phyloP scores from a whole-genome alignment of 2,113 vertebrate species.

The Thamnophis sirtalis region DNA sequence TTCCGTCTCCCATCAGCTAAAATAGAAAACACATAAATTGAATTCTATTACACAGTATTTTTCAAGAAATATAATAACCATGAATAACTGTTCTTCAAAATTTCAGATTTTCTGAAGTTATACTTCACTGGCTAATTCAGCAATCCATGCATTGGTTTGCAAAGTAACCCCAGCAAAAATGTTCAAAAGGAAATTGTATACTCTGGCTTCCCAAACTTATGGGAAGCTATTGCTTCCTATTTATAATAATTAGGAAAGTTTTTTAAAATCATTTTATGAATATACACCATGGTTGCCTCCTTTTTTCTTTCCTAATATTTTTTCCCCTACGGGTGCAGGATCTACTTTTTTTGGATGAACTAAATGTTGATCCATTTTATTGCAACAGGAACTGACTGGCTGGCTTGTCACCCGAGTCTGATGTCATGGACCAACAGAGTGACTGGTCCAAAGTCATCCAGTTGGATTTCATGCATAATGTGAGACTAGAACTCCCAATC shows the following conservation, averaged over 20 bases:
- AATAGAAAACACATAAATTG: conserved; percentile 26
- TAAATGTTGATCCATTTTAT: background rate
- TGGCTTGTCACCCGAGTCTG: background rate
- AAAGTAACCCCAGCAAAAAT: background rate
- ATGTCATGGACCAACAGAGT: background rate
- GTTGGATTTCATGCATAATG: background rate
- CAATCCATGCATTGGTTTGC: background rate
- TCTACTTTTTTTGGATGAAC: background rate
- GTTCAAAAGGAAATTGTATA: background rate
- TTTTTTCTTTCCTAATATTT: background rate
- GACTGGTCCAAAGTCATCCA: background rate
- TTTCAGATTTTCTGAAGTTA: background rate
- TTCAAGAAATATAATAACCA: background rate
- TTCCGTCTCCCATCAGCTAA: conserved; percentile 58
- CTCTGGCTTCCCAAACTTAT: background rate
- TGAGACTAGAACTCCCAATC: background rate
- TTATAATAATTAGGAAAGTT: background rate
- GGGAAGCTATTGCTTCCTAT: background rate
- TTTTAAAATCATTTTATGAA: background rate
- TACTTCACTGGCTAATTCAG: background rate
- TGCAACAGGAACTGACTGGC: background rate
- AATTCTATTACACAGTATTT: background rate
- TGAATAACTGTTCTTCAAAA: background rate
- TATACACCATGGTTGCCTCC: background rate
- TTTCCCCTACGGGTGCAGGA: background rate